These are phyloP conservation scores for Palythoa grandis DNA, from an alignment of 92 coral and sea anemone species.

Conservation along the genomic window DNA sequence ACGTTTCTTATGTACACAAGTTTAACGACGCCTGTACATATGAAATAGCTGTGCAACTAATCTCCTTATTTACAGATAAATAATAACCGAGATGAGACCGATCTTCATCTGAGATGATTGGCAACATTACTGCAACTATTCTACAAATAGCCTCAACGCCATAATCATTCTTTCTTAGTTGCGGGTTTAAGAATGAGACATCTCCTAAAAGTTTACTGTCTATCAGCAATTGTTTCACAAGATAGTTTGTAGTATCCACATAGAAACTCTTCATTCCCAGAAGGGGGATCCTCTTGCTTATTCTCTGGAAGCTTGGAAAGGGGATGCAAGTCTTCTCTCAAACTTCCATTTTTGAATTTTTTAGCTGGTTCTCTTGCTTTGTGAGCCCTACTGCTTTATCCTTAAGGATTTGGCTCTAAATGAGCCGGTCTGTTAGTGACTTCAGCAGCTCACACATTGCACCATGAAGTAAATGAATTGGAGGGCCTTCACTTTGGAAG, in stretches of 20 bases:
- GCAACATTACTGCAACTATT: too few relatives aligned
- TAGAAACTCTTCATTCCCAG: too few relatives aligned
- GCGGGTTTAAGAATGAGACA: slow-evolving; percentile 50
- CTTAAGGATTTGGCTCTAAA: too few relatives aligned
- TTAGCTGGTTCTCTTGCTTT: slow-evolving; percentile 31
- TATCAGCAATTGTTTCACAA: neutral
- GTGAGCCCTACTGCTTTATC: slow-evolving; percentile 1
- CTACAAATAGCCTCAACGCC: neutral
- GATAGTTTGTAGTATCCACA: too few relatives aligned
- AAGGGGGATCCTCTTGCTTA: neutral
- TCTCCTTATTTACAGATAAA: too few relatives aligned
- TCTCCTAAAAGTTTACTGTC: slow-evolving; percentile 54
- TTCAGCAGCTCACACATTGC: slow-evolving; percentile 24
- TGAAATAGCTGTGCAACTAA: too few relatives aligned
- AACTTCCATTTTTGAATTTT: slow-evolving; percentile 28
- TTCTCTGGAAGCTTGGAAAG: neutral
- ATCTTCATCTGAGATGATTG: too few relatives aligned
- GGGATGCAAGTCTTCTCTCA: neutral
- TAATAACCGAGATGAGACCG: too few relatives aligned
- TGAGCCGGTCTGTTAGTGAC: too few relatives aligned
- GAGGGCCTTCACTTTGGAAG: slow-evolving; percentile 55
- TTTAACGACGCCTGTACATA: too few relatives aligned
- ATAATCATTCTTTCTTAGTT: slow-evolving; percentile 35
- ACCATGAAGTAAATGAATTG: slow-evolving; percentile 49
- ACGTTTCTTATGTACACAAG: too few relatives aligned